These are phyloP conservation scores for Arrhamphus sclerolepis DNA, from an alignment of 2,797 vertebrate species.

Conservation along the genomic window DNA sequence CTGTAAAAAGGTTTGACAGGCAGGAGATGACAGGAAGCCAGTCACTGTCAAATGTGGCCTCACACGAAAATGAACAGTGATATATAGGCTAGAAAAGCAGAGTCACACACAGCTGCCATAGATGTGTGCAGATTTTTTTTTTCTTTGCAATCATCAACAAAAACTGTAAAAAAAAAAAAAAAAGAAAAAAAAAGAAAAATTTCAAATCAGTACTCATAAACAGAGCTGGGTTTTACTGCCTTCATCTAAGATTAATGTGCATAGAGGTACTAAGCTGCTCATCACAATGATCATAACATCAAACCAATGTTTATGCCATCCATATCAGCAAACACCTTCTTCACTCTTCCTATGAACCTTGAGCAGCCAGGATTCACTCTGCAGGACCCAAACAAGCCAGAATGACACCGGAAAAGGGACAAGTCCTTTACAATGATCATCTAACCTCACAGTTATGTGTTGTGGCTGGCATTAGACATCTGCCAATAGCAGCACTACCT, in stretches of 20 bases:
- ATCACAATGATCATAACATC: slow-evolving; percentile 8
- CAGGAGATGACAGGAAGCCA: slow-evolving; percentile 5
- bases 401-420: slow-evolving; percentile 18
- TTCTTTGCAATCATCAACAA: too few species aligned
- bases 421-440: slow-evolving; percentile 17
- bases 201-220: too few species aligned
- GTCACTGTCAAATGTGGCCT: slow-evolving; percentile 25
- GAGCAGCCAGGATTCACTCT: slow-evolving; percentile 30
- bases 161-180: too few species aligned
- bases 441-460: slow-evolving; percentile 2
- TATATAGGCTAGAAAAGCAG: too few species aligned
- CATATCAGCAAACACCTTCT: slow-evolving; percentile 37
- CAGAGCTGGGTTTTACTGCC: too few species aligned
- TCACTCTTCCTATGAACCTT: slow-evolving; percentile 16
- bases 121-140: too few species aligned
- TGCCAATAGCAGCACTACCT: neutral
- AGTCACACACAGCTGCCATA: too few species aligned
- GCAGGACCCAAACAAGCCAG: slow-evolving; percentile 8
- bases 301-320: neutral
- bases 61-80: slow-evolving; percentile 6
- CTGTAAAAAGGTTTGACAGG: slow-evolving; percentile 28
- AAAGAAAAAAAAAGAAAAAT: too few species aligned
- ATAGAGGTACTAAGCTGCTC: slow-evolving; percentile 22
- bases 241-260: neutral
- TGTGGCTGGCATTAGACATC: neutral